phyloP scores from a whole-genome alignment of 1,140 invertebrate species.

The Scaptomyza graminum region DNA sequence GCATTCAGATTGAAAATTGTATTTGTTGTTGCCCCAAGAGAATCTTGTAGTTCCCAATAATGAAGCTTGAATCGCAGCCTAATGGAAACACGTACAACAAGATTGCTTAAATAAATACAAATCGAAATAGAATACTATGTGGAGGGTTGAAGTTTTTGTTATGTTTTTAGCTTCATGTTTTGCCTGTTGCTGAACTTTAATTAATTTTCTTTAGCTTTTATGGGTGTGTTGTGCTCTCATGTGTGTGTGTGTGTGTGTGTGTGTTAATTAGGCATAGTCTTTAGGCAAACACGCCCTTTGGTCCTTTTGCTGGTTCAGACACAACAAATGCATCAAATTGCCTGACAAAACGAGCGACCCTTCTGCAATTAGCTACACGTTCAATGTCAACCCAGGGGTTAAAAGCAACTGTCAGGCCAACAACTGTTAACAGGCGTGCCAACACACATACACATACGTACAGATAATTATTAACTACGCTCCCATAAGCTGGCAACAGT shows the following conservation, averaged over 20 bases:
- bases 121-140: slow-evolving; percentile 19
- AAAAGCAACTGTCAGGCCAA: slow-evolving; percentile 47
- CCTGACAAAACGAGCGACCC: slow-evolving; percentile 65
- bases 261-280: slow-evolving; percentile 67
- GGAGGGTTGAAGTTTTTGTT: neutral
- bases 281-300: slow-evolving; percentile 61
- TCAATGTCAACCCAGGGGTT: slow-evolving; percentile 60
- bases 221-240: slow-evolving; percentile 53
- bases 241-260: slow-evolving; percentile 20
- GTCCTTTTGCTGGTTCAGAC: slow-evolving; percentile 17
- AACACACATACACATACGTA: slow-evolving; percentile 27
- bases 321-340: slow-evolving; percentile 75
- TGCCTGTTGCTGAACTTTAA: slow-evolving; percentile 58
- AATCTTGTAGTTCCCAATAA: slow-evolving; percentile 43
- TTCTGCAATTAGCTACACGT: slow-evolving; percentile 40
- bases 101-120: slow-evolving; percentile 74
- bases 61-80: slow-evolving; percentile 77
- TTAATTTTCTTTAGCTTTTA: slow-evolving; percentile 66
- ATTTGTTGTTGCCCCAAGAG: slow-evolving; percentile 57
- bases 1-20: slow-evolving; percentile 82
- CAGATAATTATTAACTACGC: slow-evolving; percentile 62
- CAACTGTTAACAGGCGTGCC: slow-evolving; percentile 34
- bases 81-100: slow-evolving; percentile 77
- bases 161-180: slow-evolving; percentile 4
- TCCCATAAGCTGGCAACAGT: slow-evolving; percentile 6